Percentiles rank a stretch among this genome's conserved stretches.
Evolutionary conservation across 2,797 vertebrate species (phyloP).

Genomic region (Serranus cabrilla): DNA sequence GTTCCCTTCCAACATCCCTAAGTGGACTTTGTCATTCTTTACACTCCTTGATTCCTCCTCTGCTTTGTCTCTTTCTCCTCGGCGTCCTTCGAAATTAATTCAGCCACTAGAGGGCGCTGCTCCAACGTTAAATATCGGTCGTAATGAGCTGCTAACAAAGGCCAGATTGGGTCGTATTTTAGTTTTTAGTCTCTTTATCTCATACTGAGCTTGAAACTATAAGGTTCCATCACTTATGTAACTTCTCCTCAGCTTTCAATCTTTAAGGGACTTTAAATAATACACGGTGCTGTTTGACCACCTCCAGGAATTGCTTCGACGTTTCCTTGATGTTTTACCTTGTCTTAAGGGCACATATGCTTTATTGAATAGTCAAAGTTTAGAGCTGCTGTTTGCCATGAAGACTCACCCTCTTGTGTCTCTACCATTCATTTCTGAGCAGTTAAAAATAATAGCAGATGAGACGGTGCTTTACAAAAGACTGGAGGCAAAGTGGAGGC

Average conservation of each 20-base stretch:
- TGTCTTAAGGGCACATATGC: background rate
- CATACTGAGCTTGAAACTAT: slow-evolving; percentile 3
- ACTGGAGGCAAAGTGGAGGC: slow-evolving; percentile 42
- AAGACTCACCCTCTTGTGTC: slow-evolving; percentile 11
- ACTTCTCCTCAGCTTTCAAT: background rate
- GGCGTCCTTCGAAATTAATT: too few species aligned
- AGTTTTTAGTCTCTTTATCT: background rate
- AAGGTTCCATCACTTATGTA: background rate
- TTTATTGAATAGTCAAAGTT: slow-evolving; percentile 16
- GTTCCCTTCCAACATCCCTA: too few species aligned
- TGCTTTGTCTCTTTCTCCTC: too few species aligned
- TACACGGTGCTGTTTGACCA: background rate
- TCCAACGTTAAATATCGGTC: too few species aligned
- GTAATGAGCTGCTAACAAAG: too few species aligned
- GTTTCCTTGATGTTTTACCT: background rate
- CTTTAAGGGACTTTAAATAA: slow-evolving; percentile 1
- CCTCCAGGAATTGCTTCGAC: background rate
- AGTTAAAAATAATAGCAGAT: slow-evolving; percentile 27
- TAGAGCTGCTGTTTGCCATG: slow-evolving; percentile 11
- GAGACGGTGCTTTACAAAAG: slow-evolving; percentile 39
- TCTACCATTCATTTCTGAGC: slow-evolving; percentile 30
- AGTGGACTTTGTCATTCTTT: too few species aligned
- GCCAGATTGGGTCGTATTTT: too few species aligned
- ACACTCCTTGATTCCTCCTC: too few species aligned
- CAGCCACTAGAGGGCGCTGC: too few species aligned